Evolutionary conservation across 2,113 vertebrate genomes (phyloP), one percentile per base, ranked within the genome.

Genomic region (Aphelocoma coerulescens): DNA sequence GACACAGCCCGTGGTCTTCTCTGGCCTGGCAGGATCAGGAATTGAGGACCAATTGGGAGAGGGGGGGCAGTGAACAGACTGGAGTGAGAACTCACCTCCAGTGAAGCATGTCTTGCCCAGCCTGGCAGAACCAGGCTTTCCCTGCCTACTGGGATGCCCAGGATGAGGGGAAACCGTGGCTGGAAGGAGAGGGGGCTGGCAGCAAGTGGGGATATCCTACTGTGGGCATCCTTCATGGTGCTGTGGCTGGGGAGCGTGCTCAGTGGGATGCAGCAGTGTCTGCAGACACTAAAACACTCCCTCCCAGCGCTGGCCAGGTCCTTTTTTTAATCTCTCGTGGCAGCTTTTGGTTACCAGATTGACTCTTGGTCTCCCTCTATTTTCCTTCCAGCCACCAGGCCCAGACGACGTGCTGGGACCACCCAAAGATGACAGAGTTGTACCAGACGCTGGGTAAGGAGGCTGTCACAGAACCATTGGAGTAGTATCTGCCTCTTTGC

Each of bases 361-460:
- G 49, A 68, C 20, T 49, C 6, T 49, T 46, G 17, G 5, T 85
- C 62, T 77, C 48, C 71, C 43, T 52, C 23, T 63, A 1, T 94
- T 95, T 78, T 91, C 18, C 84, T 95, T 97, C 55, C 94, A 99
- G 99, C 97, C 99, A 99, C 95, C 99, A 99, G 97, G 99, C 99
- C 89, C 99, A 99, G 98, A 99, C 99, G 0, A 99, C 99, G 1
- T 99, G 99, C 98, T 99, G 99, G 99, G 99, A 99, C 97, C 99
- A 99, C 98, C 99, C 99, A 95, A 99, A 99, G 98, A 99, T 99
- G 99, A 99, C 99, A 7, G 99, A 99, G 91, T 91, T 99, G 80
- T 99, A 99, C 97, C 99, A 99, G 96, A 99, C 99, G 0, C 97
- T 99, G 92, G 99, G 99, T 99, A 97, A 98, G 98, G 96, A 81